phyloP scores from a whole-genome alignment of 2,888 invertebrate species.

The Hypercompe scribonia region DNA sequence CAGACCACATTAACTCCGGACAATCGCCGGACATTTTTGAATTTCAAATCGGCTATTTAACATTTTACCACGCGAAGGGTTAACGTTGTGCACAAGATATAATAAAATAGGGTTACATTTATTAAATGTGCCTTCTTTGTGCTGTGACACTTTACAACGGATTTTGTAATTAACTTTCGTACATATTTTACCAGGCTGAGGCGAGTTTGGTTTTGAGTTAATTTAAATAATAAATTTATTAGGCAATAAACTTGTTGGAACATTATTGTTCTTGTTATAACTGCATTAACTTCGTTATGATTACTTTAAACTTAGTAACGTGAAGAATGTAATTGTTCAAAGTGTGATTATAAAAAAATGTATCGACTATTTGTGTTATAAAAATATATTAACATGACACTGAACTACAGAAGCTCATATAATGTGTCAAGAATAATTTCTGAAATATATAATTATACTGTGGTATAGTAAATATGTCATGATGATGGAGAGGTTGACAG shows the following conservation, averaged over 20 bases:
- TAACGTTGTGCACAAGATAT: constrained; percentile 38
- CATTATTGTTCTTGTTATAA: not conserved
- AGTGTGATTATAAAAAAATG: no score
- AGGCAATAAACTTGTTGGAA: not conserved
- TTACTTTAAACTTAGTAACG: not conserved
- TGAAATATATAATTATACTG: no score
- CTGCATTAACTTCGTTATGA: not conserved
- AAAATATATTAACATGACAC: no score
- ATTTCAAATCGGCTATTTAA: constrained; percentile 70
- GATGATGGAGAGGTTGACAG: no score
- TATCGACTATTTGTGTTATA: no score
- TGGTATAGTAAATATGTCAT: no score
- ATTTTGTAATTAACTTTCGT: constrained; percentile 25
- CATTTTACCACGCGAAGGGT: constrained; percentile 61
- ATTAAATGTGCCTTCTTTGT: constrained; percentile 42
- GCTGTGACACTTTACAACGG: constrained; percentile 15
- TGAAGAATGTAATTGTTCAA: no score
- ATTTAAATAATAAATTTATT: constrained; percentile 7
- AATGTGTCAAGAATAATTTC: no score
- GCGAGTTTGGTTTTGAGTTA: constrained; percentile 11
- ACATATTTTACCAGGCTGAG: constrained; percentile 16
- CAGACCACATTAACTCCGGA: constrained; percentile 58
- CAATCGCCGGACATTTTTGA: constrained; percentile 68
- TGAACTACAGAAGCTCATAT: no score
- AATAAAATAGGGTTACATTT: constrained; percentile 45